A percentile compares a stretch with the other conserved stretches of the same genome.
Evolutionary conservation across 2,888 invertebrate genomes (phyloP).

Genomic region (Drosophila kuntzei): DNA sequence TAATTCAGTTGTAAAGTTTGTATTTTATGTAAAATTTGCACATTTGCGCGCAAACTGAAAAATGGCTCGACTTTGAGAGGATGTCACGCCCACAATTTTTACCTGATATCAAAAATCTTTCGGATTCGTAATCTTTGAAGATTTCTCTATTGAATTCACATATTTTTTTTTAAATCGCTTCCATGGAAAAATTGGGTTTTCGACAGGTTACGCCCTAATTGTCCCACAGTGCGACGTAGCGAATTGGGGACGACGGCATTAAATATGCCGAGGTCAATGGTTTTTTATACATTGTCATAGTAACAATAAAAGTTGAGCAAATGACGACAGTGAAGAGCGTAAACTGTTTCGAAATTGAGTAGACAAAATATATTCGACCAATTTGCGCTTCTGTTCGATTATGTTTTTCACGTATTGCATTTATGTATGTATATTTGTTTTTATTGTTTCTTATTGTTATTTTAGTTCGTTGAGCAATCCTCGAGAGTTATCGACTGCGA

Average conservation of each 20-base stretch:
- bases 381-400: background rate
- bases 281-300: background rate
- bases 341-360: background rate
- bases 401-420: background rate
- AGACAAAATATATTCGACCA: slow-evolving; percentile 1
- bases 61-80: too few species aligned
- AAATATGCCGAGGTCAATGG: slow-evolving; percentile 1
- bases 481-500: background rate
- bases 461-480: background rate
- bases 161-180: too few species aligned
- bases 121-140: too few species aligned
- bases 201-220: too few species aligned
- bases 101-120: too few species aligned
- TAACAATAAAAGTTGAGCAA: background rate
- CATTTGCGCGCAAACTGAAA: too few species aligned
- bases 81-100: too few species aligned
- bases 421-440: background rate
- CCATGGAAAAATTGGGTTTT: too few species aligned
- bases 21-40: too few species aligned
- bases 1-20: too few species aligned
- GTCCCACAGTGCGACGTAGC: background rate
- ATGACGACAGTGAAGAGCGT: background rate
- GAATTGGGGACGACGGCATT: background rate
- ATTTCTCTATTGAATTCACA: too few species aligned
- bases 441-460: background rate